A percentile compares a stretch with the other conserved stretches of the same genome.
Evolutionary conservation across 2,888 invertebrate species (phyloP).

Genomic region (Hypsopygia costalis): DNA sequence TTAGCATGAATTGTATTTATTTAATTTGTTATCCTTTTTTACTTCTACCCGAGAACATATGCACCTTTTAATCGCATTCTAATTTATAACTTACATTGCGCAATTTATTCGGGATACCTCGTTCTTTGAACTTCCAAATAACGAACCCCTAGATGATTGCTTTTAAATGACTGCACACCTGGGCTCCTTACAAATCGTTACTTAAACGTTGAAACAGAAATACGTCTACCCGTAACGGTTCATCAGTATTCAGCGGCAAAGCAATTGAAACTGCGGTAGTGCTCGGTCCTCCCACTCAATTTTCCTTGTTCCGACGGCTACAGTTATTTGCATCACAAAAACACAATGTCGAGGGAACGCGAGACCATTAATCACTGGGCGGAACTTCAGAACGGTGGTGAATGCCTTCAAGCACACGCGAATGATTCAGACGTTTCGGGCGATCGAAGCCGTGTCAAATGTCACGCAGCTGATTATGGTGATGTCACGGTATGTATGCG

Average conservation of each 20-base stretch:
- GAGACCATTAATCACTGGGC: slow-evolving; percentile 75
- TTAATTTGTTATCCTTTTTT: too few relatives aligned
- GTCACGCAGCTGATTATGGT: slow-evolving; percentile 7
- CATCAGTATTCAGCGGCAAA: slow-evolving; percentile 75
- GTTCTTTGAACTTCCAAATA: too few relatives aligned
- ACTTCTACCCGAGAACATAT: too few relatives aligned
- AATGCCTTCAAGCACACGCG: slow-evolving; percentile 72
- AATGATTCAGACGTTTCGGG: slow-evolving; percentile 69
- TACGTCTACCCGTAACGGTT: slow-evolving; percentile 35
- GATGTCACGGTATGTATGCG: slow-evolving; percentile 15
- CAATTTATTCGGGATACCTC: too few relatives aligned
- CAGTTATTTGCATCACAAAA: slow-evolving; percentile 80
- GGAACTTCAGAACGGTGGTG: slow-evolving; percentile 62
- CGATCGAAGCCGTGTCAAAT: slow-evolving; percentile 40
- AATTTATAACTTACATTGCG: too few relatives aligned
- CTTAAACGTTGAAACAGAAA: neutral
- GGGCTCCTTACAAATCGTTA: neutral
- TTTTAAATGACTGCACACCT: too few relatives aligned
- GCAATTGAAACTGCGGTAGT: slow-evolving; percentile 77
- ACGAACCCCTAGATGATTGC: too few relatives aligned
- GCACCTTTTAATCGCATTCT: too few relatives aligned
- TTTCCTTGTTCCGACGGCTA: slow-evolving; percentile 76
- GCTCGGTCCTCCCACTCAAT: slow-evolving; percentile 74
- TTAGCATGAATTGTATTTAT: too few relatives aligned
- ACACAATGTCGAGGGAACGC: slow-evolving; percentile 76